These are phyloP conservation scores for Etheostoma perlongum DNA, from an alignment of 2,797 vertebrate genomes.

Conservation along the genomic window DNA sequence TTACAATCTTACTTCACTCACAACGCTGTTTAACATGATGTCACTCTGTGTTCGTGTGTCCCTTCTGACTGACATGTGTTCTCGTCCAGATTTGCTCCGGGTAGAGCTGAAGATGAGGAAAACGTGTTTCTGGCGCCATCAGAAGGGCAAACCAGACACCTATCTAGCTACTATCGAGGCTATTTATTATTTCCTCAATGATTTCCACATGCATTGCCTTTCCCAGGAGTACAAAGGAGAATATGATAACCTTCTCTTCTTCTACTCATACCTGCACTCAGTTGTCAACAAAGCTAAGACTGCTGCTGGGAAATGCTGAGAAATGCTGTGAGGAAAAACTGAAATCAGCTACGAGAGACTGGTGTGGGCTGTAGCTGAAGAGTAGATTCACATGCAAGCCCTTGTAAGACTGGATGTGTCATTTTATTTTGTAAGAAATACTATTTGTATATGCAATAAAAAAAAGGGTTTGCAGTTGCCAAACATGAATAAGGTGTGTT, in stretches of 20 bases:
- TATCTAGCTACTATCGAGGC: conserved; percentile 98
- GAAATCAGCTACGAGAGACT: background rate
- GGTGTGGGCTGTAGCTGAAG: conserved; percentile 7
- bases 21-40: conserved; percentile 33
- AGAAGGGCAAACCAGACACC: conserved; percentile 95
- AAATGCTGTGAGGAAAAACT: conserved; percentile 4
- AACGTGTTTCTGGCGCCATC: conserved; percentile 97
- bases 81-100: conserved; percentile 88
- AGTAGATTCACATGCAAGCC: background rate
- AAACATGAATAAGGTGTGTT: conserved; percentile 1
- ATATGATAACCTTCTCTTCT: conserved; percentile 97
- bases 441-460: conserved; percentile 40
- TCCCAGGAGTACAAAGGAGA: conserved; percentile 90
- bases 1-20: conserved; percentile 13
- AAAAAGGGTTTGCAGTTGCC: background rate
- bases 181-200: conserved; percentile 96
- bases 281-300: conserved; percentile 92
- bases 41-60: conserved; percentile 18
- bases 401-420: background rate
- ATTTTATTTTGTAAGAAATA: conserved; percentile 36
- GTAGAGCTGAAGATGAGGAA: conserved; percentile 95
- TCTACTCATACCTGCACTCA: conserved; percentile 94
- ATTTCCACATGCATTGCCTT: conserved; percentile 90
- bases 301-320: conserved; percentile 84
- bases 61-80: conserved; percentile 29